Percentiles rank a stretch among this genome's conserved stretches.
Conservation (phyloP, 2,797 vertebrate genomes). For the Sardinella longiceps region DNA sequence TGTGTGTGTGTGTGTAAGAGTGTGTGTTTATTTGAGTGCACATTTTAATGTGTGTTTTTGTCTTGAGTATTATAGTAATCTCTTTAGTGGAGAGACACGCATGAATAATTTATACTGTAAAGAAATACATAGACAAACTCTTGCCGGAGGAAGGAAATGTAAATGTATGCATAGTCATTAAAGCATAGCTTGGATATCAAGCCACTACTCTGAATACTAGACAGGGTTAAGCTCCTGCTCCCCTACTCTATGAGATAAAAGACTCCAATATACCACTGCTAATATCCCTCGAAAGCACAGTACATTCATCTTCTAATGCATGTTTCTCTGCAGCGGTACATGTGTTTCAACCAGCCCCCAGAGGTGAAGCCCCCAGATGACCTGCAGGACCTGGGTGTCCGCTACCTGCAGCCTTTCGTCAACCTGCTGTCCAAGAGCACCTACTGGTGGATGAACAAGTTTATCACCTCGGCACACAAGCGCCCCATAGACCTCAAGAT, state of each 20-base stretch:
- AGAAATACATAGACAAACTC: neutral
- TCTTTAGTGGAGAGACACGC: neutral
- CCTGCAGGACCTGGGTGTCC: conserved; percentile 84
- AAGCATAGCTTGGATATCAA: neutral
- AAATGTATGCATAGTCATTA: neutral
- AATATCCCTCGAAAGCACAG: neutral
- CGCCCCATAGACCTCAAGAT: conserved; percentile 84
- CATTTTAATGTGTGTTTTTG: neutral
- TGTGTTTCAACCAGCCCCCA: conserved; percentile 82
- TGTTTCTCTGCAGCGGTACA: conserved; percentile 75
- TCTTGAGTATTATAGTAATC: neutral
- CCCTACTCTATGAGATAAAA: neutral
- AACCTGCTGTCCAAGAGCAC: conserved; percentile 87
- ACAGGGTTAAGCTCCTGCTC: neutral
- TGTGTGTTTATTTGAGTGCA: neutral
- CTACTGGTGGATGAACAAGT: conserved; percentile 90
- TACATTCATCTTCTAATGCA: conserved; percentile 12
- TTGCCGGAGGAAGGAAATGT: neutral
- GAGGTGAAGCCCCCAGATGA: conserved; percentile 87
- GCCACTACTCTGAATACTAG: neutral
- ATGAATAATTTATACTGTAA: neutral
- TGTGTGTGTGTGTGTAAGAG: neutral
- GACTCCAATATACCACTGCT: neutral
- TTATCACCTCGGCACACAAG: conserved; percentile 85
- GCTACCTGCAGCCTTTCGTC: conserved; percentile 85